phyloP scores from a whole-genome alignment of 2,888 invertebrate genomes.

The Stenolophus ochropezus region DNA sequence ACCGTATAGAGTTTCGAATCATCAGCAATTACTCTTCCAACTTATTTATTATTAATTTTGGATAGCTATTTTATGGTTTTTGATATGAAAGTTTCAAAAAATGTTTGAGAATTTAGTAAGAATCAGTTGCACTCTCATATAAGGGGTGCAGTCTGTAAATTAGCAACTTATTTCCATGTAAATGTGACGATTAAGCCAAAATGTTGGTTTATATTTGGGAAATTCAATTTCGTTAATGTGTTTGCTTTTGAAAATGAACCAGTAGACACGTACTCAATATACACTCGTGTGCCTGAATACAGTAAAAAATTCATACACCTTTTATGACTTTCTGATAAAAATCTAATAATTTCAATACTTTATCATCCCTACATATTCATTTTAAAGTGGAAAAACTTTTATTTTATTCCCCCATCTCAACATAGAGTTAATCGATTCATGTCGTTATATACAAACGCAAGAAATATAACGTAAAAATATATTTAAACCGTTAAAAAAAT shows the following conservation, averaged over 20 bases:
- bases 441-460: too few relatives aligned
- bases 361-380: not conserved
- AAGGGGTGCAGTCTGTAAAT: slow-evolving; percentile 32
- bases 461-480: too few relatives aligned
- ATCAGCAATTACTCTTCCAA: too few relatives aligned
- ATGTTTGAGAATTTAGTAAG: not conserved
- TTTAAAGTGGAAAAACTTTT: not conserved
- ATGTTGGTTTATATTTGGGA: slow-evolving; percentile 47
- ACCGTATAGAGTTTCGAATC: too few relatives aligned
- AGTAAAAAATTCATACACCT: slow-evolving; percentile 34
- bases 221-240: slow-evolving; percentile 60
- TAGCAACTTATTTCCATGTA: slow-evolving; percentile 48
- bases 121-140: not conserved
- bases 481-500: too few relatives aligned
- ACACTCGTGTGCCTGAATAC: slow-evolving; percentile 54
- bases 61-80: too few relatives aligned
- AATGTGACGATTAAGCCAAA: slow-evolving; percentile 47
- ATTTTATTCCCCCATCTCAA: not conserved
- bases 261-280: slow-evolving; percentile 58
- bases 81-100: not conserved
- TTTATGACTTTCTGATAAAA: slow-evolving; percentile 21
- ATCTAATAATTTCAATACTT: slow-evolving; percentile 17
- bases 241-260: slow-evolving; percentile 56
- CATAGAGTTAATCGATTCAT: not conserved
- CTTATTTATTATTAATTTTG: too few relatives aligned